Conservation (phyloP, 2,113 vertebrate genomes). For the Callorhinus ursinus region DNA sequence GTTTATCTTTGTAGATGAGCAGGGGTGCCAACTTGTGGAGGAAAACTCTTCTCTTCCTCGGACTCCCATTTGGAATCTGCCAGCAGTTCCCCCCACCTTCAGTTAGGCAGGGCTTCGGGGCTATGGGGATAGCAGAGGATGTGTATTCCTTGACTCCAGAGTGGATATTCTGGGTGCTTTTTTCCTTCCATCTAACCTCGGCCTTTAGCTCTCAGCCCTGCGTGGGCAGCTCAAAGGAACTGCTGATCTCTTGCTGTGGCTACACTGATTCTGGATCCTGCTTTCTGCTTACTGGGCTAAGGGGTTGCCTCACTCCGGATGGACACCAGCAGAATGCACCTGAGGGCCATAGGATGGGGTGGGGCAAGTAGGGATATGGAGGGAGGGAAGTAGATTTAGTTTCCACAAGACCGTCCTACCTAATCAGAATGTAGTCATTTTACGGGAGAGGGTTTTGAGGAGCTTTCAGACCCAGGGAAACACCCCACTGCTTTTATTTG, state of each 20-base stretch:
- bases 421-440: background rate
- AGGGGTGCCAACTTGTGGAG: background rate
- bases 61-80: background rate
- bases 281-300: background rate
- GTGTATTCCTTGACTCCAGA: background rate
- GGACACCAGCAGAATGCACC: background rate
- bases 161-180: background rate
- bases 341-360: background rate
- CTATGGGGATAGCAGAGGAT: background rate
- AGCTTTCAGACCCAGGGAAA: background rate
- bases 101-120: background rate
- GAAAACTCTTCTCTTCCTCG: background rate
- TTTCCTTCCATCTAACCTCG: background rate
- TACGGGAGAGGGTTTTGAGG: background rate
- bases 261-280: background rate
- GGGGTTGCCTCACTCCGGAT: background rate
- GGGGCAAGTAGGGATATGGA: background rate
- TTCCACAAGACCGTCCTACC: background rate
- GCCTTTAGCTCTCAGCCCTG: background rate
- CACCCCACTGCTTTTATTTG: background rate
- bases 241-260: background rate
- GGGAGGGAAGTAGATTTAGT: background rate
- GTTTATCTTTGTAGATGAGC: conserved; percentile 35
- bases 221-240: background rate
- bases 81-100: background rate